phyloP scores from a whole-genome alignment of 2,888 invertebrate genomes.

The Spodoptera exigua region DNA sequence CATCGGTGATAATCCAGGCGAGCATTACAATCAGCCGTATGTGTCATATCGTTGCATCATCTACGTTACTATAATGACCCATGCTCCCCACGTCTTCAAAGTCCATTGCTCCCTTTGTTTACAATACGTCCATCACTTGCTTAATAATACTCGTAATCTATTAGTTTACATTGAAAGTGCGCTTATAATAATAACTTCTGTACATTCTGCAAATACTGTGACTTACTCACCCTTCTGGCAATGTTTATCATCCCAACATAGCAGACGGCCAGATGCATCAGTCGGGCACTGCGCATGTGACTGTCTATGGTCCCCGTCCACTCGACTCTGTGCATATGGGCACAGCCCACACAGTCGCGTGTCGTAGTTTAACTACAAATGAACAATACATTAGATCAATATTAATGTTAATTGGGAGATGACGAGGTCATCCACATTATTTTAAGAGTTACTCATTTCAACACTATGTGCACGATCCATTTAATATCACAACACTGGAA shows the following conservation, averaged over 20 bases:
- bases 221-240: constrained; percentile 92
- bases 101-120: constrained; percentile 46
- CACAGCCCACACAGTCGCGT: constrained; percentile 81
- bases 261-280: constrained; percentile 81
- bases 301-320: constrained; percentile 67
- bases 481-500: constrained; percentile 29
- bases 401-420: constrained; percentile 44
- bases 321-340: constrained; percentile 77
- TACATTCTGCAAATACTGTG: not conserved
- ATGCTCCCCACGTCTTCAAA: constrained; percentile 27
- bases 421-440: constrained; percentile 36
- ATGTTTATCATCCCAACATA: constrained; percentile 94
- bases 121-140: constrained; percentile 25
- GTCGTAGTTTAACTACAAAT: constrained; percentile 90
- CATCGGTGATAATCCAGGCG: constrained; percentile 1
- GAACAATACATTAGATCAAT: constrained; percentile 46
- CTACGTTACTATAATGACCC: constrained; percentile 30
- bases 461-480: constrained; percentile 20
- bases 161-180: constrained; percentile 21
- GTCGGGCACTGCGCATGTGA: constrained; percentile 72
- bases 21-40: constrained; percentile 16
- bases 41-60: constrained; percentile 41
- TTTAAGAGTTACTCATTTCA: constrained; percentile 40
- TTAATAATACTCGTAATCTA: constrained; percentile 20
- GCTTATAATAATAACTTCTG: not conserved